These are phyloP conservation scores for Aurelia aurita complex sp. Pacific DNA, from an alignment of 30 jellyfish, hydroid and myxozoan genomes.

Conservation along the genomic window DNA sequence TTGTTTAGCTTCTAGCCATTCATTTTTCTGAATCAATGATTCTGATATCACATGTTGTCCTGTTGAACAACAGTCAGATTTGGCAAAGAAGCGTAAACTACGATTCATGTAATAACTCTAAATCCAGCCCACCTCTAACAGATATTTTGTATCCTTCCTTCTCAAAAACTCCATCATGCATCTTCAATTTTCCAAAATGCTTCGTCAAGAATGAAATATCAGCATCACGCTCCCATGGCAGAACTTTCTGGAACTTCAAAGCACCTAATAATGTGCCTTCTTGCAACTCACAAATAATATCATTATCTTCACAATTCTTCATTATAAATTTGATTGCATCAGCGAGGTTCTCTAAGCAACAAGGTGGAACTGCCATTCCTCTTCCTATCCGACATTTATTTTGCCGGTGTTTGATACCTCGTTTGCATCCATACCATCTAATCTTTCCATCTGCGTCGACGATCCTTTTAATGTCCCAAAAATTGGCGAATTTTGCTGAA, in stretches of 20 bases:
- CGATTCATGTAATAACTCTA: background rate
- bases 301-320: constrained; percentile 34
- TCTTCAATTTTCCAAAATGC: constrained; percentile 48
- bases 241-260: constrained; percentile 57
- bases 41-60: too few relatives aligned
- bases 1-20: too few relatives aligned
- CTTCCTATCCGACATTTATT: constrained; percentile 55
- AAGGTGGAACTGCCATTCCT: constrained; percentile 99
- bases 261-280: constrained; percentile 96
- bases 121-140: constrained; percentile 39
- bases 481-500: constrained; percentile 35
- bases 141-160: constrained; percentile 44
- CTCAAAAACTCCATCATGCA: constrained; percentile 3
- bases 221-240: constrained; percentile 98
- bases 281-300: constrained; percentile 63
- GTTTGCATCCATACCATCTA: constrained; percentile 87
- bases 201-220: constrained; percentile 83
- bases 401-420: constrained; percentile 23
- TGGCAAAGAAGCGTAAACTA: too few relatives aligned
- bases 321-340: constrained; percentile 75
- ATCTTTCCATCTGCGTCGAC: constrained; percentile 24
- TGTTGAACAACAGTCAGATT: too few relatives aligned
- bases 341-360: constrained; percentile 81
- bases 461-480: constrained; percentile 79
- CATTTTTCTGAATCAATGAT: too few relatives aligned